Base-by-base conservation (phyloP, 2,888 invertebrate species). In the Nasonovia ribisnigri region DNA sequence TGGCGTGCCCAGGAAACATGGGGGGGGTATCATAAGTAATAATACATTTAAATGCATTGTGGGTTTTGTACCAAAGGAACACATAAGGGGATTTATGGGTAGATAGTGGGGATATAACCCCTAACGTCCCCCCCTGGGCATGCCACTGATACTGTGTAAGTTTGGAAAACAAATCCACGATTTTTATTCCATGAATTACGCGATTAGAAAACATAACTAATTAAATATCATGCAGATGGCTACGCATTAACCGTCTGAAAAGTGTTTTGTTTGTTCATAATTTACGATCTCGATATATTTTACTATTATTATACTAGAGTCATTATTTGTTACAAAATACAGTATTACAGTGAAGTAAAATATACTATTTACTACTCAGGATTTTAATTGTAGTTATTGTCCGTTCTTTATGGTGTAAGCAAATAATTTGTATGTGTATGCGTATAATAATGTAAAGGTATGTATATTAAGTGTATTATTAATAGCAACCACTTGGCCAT, bases 391-490 rank as follows among this genome's bases (percentile, higher is more conserved):
- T 60, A 36, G 92, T 67, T 67, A 92, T 92, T 87, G 92, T 92
- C 92, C 87, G 87, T 92, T 92, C 43, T 60, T 46, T 87, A 67
- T 46, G 48, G 92, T 36, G 87, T 87, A 60, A 60, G 86, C 24
- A 67, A 48, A 87, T 92, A 48, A 87, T 92, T 92, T 92, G 48
- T 92, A 60, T 92, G 36, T 60, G 42, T 91, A 57, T 46, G 43
- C 20, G 26, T 46, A 86, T 86, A 91, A 90, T 84, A 91, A 54
- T 54, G 54, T 86, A 91, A 91, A 91, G 84, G 54, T 91, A 86
- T 46, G 92, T 92, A 92, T 87, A 87, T 92, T 92, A 92, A 92
- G 92, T 92, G 48, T 87, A 92, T 92, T 92, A 92, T 87, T 87
- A 87, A 87, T 87, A 92, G 87, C 60, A 36, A 57, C 26, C 48